Conservation (phyloP, 2,113 vertebrate species). For the Leucosticte australis region DNA sequence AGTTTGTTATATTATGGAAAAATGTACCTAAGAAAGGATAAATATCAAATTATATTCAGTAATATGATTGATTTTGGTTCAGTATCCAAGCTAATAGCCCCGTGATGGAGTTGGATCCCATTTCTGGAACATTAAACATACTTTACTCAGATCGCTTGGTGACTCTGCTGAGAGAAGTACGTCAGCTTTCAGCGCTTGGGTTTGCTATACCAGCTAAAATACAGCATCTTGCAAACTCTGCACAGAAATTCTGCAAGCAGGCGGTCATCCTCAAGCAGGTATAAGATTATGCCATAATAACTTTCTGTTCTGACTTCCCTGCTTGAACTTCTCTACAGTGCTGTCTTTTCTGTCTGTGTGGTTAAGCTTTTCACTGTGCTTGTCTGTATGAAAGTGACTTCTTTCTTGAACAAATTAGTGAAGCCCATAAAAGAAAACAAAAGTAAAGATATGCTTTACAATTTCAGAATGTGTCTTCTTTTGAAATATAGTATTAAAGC, state of each 20-base stretch:
- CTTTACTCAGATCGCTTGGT: slow-evolving; percentile 93
- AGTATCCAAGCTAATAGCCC: slow-evolving; percentile 89
- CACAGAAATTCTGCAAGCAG: slow-evolving; percentile 94
- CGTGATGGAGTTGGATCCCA: slow-evolving; percentile 92
- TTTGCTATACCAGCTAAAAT: slow-evolving; percentile 91
- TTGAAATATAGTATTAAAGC: background rate
- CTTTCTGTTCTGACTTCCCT: background rate
- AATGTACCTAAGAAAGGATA: background rate
- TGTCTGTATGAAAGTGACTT: background rate
- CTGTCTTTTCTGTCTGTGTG: background rate
- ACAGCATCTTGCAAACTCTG: slow-evolving; percentile 84
- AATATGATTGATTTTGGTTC: slow-evolving; percentile 26
- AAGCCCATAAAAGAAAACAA: background rate
- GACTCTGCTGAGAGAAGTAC: slow-evolving; percentile 88
- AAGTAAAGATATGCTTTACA: background rate
- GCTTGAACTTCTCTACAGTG: background rate
- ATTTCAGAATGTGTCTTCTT: background rate
- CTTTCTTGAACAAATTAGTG: background rate
- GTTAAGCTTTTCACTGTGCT: background rate
- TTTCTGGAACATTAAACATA: slow-evolving; percentile 86
- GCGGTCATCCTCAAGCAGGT: slow-evolving; percentile 94
- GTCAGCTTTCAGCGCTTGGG: slow-evolving; percentile 91
- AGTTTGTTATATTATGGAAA: background rate
- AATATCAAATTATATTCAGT: background rate
- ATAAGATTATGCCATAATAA: background rate